A percentile compares a stretch with the other conserved stretches of the same genome.
Conservation (phyloP, 2,797 vertebrate genomes). For the Lepilemur ruficaudatus region DNA sequence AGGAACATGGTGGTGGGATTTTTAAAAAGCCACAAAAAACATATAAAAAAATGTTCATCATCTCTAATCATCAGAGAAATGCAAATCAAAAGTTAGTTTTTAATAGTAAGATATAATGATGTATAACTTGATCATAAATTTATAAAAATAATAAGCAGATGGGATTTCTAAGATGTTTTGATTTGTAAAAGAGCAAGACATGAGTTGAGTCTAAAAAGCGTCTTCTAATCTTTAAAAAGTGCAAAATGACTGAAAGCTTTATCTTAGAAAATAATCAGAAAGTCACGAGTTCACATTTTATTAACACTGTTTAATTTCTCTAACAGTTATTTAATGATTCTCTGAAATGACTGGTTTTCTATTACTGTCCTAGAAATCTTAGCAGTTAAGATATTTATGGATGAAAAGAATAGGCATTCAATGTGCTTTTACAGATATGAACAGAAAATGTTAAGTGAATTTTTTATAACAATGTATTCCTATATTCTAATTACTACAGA, state of each 20-base stretch:
- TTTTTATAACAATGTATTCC: background rate
- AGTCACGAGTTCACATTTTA: background rate
- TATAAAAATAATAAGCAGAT: background rate
- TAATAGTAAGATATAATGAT: background rate
- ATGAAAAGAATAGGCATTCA: background rate
- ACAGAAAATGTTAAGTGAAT: background rate
- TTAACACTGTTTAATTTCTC: background rate
- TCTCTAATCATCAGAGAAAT: too few species aligned
- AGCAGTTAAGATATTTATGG: background rate
- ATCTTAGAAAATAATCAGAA: slow-evolving; percentile 21
- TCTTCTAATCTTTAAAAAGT: slow-evolving; percentile 14
- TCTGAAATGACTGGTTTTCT: slow-evolving; percentile 8
- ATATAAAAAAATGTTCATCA: too few species aligned
- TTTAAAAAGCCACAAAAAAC: background rate
- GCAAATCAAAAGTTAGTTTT: too few species aligned
- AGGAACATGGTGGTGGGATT: background rate
- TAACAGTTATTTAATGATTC: background rate
- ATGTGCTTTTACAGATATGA: background rate
- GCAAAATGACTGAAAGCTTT: background rate
- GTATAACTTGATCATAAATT: background rate
- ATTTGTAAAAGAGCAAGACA: background rate
- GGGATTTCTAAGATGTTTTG: background rate
- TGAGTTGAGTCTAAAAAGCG: background rate
- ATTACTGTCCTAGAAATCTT: background rate
- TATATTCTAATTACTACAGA: background rate